Evolutionary conservation across 2,113 vertebrate genomes (phyloP).

Genomic region (Australoheros scitulus): DNA sequence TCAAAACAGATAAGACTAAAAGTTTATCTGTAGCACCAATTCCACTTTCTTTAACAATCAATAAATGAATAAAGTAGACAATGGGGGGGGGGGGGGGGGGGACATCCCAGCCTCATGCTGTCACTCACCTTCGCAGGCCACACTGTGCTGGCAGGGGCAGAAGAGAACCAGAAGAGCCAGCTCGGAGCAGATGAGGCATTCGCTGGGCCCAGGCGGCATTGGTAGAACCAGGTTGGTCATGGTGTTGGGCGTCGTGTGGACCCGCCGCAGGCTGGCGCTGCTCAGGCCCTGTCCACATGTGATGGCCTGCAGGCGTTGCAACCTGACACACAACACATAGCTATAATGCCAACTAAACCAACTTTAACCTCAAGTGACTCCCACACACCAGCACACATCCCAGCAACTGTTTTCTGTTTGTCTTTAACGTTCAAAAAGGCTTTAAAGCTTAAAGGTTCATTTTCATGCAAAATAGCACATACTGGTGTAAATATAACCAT

Average conservation of each 20-base stretch:
- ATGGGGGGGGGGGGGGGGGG: not conserved
- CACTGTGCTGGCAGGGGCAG: constrained; percentile 95
- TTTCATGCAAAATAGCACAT: not conserved
- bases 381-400: not conserved
- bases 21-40: not conserved
- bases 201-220: constrained; percentile 81
- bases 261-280: constrained; percentile 84
- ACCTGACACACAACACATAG: constrained; percentile 71
- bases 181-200: constrained; percentile 98
- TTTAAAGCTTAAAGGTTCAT: not conserved
- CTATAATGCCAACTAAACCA: not conserved
- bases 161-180: constrained; percentile 92
- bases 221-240: constrained; percentile 92
- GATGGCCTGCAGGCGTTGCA: constrained; percentile 83
- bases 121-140: constrained; percentile 92
- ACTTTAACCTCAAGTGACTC: not conserved
- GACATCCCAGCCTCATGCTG: not conserved
- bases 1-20: not conserved
- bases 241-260: constrained; percentile 91
- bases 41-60: not conserved
- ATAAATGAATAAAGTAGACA: not conserved
- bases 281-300: constrained; percentile 76
- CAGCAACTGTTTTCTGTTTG: not conserved
- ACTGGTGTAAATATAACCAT: not conserved
- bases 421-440: not conserved